Conservation (phyloP, 2,113 vertebrate species). For the Hypocryptadius cinnamomeus region DNA sequence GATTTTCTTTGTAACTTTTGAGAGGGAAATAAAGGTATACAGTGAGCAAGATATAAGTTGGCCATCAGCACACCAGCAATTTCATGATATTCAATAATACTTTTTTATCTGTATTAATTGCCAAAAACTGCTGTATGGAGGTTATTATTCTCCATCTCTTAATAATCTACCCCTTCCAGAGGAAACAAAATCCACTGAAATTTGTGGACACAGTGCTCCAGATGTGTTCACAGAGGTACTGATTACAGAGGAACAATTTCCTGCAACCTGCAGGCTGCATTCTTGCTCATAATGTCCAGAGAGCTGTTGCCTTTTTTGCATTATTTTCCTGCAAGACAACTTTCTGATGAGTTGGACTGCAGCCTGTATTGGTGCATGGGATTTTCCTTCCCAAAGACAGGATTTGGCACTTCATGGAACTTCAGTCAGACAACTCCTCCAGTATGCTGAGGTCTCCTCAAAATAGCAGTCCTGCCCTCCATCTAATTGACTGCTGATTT, state of each 20-base stretch:
- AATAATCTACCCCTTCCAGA: neutral
- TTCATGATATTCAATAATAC: neutral
- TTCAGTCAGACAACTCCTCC: neutral
- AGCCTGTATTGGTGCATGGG: neutral
- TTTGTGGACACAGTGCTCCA: neutral
- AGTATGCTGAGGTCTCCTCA: neutral
- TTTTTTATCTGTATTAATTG: neutral
- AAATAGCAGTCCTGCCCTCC: neutral
- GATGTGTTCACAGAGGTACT: neutral
- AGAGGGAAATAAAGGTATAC: neutral
- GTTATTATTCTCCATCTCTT: neutral
- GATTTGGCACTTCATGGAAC: neutral
- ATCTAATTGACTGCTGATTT: neutral
- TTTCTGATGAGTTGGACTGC: accelerated
- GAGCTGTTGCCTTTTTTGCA: neutral
- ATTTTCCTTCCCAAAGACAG: neutral
- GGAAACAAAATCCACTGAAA: neutral
- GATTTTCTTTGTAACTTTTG: neutral
- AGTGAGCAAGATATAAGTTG: neutral
- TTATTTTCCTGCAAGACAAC: neutral
- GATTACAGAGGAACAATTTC: neutral
- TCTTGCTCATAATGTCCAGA: neutral
- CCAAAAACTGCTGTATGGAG: neutral
- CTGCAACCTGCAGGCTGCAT: neutral
- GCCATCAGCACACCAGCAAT: neutral